phyloP scores from a whole-genome alignment of 2,113 vertebrate species.

The Equus quagga region DNA sequence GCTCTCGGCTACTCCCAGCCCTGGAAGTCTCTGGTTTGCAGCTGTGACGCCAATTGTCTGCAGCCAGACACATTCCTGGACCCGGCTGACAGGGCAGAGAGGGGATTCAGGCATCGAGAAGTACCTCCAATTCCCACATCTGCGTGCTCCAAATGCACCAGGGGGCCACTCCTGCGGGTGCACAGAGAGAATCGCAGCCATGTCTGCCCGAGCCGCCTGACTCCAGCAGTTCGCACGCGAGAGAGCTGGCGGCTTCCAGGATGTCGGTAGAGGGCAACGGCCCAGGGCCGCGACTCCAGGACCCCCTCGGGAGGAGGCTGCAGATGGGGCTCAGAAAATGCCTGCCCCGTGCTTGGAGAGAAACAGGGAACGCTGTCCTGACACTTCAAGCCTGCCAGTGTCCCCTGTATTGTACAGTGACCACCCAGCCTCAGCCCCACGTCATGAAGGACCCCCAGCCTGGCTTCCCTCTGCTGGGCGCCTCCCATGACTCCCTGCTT shows the following conservation, averaged over 20 bases:
- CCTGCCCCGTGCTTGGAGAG: neutral
- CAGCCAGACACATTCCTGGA: slow-evolving; percentile 77
- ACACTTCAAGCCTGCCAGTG: neutral
- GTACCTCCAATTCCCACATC: neutral
- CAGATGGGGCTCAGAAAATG: neutral
- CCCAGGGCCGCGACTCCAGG: neutral
- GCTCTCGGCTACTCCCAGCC: slow-evolving; percentile 42
- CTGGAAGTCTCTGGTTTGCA: slow-evolving; percentile 28
- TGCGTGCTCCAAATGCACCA: rapidly evolving
- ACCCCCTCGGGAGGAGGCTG: neutral
- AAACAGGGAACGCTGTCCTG: neutral
- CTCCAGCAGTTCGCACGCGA: neutral
- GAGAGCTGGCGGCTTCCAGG: neutral
- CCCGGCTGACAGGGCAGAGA: neutral
- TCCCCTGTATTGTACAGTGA: neutral
- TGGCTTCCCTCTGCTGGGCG: neutral
- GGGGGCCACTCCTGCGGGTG: neutral
- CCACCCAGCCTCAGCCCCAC: rapidly evolving
- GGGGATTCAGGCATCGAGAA: neutral
- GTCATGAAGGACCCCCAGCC: neutral
- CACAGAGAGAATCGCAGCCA: neutral
- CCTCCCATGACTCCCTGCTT: rapidly evolving
- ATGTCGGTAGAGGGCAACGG: rapidly evolving
- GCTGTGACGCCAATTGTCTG: slow-evolving; percentile 63
- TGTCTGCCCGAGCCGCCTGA: neutral